Evolutionary conservation across 2,888 invertebrate species (phyloP), one percentile per base, ranked within the genome.

Genomic region (Chrysina gloriosa): DNA sequence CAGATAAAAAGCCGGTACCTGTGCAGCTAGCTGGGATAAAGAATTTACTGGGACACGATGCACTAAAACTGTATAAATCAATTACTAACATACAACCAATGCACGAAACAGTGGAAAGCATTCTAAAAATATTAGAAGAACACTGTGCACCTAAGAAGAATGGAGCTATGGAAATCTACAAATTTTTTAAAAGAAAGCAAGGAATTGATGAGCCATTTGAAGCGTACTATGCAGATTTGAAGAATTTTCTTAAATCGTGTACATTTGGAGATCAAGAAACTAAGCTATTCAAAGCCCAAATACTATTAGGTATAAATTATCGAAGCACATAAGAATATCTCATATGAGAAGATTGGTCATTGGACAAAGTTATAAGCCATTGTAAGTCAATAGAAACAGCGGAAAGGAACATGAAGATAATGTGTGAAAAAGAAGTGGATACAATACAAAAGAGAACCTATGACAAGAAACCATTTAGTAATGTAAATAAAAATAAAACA

Each of bases 301-400:
- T 42, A 14, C 2, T 42, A 1, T 6, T 16, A 42, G 42, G 19
- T 6, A 42, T 42, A 6, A 42, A 16, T 2, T 42, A 4, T 14
- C 42, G 42, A 16, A 42, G 2, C 4, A 42, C 42, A 3, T 19
- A 42, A 42, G 42, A 16, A 61, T 45, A 16, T 4, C 5, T 16
- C 4, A 16, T 70, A 14, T 34, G 50, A 61, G 61, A 70, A 42
- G 47, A 50, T 63, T 29, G 16, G 21, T 11, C 19, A 2, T 45
- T 67, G 21, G 16, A 47, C 29, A 68, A 68, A 56, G 45, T 54
- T 5, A 14, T 68, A 7, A 7, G 11, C 14, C 56, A 45, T 31
- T 68, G 68, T 48, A 52, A 68, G 36, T 52, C 68, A 7, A 56
- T 50, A 29, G 36, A 36, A 63, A 31, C 19, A 67, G 23, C 6